Evolutionary conservation across 2,797 vertebrate species (phyloP).

Genomic region (Macrochelys suwanniensis): DNA sequence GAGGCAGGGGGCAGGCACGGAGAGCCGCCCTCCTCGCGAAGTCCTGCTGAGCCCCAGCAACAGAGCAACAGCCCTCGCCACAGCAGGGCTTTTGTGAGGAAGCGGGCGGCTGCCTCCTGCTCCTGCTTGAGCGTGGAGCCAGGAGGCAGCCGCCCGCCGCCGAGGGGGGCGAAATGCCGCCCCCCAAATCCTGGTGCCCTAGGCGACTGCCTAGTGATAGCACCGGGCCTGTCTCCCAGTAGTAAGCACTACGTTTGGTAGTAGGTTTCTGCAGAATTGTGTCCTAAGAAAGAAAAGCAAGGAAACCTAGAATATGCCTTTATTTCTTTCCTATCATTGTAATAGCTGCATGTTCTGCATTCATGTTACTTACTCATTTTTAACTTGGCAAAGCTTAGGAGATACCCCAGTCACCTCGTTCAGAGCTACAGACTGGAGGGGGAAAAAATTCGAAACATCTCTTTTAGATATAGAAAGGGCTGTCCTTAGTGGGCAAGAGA

Average conservation of each 20-base stretch:
- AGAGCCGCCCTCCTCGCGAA: no score
- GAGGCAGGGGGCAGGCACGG: no score
- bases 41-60: no score
- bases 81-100: no score
- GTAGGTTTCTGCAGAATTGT: conserved; percentile 2
- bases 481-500: conserved; percentile 37
- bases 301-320: neutral
- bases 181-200: no score
- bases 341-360: neutral
- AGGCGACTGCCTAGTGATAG: no score
- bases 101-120: no score
- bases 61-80: no score
- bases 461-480: conserved; percentile 11
- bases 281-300: neutral
- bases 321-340: neutral
- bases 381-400: neutral
- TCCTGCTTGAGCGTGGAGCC: no score
- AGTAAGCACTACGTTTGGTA: neutral
- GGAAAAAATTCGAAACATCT: neutral
- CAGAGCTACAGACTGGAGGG: neutral
- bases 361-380: neutral
- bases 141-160: no score
- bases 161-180: no score
- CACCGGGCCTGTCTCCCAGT: neutral
- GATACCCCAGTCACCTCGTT: neutral